Conservation (phyloP, 2,888 invertebrate species). For the Cephus runcator region DNA sequence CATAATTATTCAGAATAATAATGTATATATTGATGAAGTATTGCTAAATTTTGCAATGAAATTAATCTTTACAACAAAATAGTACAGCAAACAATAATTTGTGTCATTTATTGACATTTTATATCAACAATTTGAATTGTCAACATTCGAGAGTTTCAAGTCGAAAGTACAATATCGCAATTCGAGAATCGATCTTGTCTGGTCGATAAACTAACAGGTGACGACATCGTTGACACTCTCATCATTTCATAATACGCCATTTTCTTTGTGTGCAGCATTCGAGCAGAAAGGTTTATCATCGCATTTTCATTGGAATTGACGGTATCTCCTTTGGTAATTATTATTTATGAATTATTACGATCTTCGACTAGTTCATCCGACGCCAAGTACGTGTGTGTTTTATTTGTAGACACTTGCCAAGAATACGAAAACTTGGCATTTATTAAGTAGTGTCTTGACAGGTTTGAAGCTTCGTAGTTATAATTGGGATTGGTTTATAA, state of each 20-base stretch:
- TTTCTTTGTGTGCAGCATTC: constrained; percentile 48
- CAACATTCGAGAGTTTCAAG: too few relatives aligned
- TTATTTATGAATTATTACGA: background rate
- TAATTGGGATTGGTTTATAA: constrained; percentile 3
- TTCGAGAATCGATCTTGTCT: constrained; percentile 17
- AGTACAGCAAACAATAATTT: background rate
- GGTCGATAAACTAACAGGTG: constrained; percentile 50
- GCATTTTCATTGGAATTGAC: constrained; percentile 36
- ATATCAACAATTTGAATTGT: too few relatives aligned
- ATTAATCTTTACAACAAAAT: background rate
- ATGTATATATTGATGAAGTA: background rate
- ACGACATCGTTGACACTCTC: constrained; percentile 50
- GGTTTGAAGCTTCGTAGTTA: constrained; percentile 37
- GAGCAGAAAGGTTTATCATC: constrained; percentile 34
- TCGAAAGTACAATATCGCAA: too few relatives aligned
- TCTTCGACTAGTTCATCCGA: background rate
- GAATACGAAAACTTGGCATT: too few relatives aligned
- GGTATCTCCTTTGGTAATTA: constrained; percentile 28
- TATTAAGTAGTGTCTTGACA: constrained; percentile 43
- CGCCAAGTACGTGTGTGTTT: too few relatives aligned
- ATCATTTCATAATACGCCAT: constrained; percentile 54
- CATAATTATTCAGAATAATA: background rate
- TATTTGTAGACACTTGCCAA: too few relatives aligned
- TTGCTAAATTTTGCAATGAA: background rate
- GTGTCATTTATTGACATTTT: background rate